Evolutionary conservation across 2,888 invertebrate genomes (phyloP), one percentile per base, ranked within the genome.

Genomic region (Drosophila parthenogenetica): DNA sequence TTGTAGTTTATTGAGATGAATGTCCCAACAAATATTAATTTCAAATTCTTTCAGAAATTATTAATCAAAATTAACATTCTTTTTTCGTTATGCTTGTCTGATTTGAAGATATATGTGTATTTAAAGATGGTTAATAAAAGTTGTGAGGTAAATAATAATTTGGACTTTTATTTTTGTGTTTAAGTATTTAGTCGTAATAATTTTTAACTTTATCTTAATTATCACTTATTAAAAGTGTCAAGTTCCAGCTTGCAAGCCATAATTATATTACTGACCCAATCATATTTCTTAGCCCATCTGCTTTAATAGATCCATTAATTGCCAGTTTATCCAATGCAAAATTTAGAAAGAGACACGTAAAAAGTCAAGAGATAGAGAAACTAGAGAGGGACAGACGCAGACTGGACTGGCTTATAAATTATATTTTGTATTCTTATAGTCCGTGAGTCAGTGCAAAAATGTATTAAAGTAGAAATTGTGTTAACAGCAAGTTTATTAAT

Each of bases 401-500:
- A 39, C 35, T 13, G 35, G 13, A 22, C 22, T 19, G 22, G 42
- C 29, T 39, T 62, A 66, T 75, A 55, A 81, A 65, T 85, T 65
- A 78, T 74, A 64, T 73, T 59, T 85, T 65, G 74, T 74, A 64
- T 73, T 59, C 39, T 69, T 50, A 68, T 69, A 49, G 60, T 48
- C 37, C 51, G 60, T 63, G 63, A 65, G 54, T 64, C 39, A 61
- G 53, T 63, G 84, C 60, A 68, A 77, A 84, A 84, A 73, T 75
- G 70, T 57, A 79, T 73, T 67, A 64, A 76, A 73, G 65, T 68
- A 64, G 55, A 79, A 79, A 73, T 74, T 84, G 77, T 81, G 81
- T 79, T 74, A 79, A 81, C 64, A 73, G 69, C 48, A 65, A 70
- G 82, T 53, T 71, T 65, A 79, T 79, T 83, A 83, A 85, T 87